A percentile compares a stretch with the other conserved stretches of the same genome.
Conservation (phyloP, 2,888 invertebrate genomes). For the Reticulitermes lucifugus region DNA sequence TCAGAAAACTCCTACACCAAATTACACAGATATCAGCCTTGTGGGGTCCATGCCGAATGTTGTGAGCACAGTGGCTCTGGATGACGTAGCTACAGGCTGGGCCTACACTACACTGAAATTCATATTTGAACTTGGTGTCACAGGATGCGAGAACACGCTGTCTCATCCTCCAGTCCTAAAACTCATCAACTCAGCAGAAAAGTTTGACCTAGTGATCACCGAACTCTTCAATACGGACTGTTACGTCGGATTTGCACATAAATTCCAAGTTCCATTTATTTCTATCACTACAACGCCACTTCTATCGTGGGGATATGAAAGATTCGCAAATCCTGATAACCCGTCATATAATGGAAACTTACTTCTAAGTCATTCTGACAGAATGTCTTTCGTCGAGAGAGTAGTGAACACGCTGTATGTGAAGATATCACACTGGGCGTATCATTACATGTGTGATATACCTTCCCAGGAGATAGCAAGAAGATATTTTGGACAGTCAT, state of each 20-base stretch:
- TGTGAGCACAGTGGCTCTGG: slow-evolving; percentile 31
- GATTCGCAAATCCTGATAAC: slow-evolving; percentile 70
- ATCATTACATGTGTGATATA: slow-evolving; percentile 26
- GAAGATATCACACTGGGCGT: neutral
- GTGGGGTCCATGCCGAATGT: slow-evolving; percentile 21
- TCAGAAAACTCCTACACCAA: slow-evolving; percentile 17
- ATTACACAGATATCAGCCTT: slow-evolving; percentile 44
- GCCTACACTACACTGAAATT: neutral
- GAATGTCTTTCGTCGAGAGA: slow-evolving; percentile 47
- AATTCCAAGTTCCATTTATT: slow-evolving; percentile 69
- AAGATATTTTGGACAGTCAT: slow-evolving; percentile 39
- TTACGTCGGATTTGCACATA: slow-evolving; percentile 73
- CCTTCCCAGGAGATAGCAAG: slow-evolving; percentile 33
- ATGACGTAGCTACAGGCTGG: slow-evolving; percentile 23
- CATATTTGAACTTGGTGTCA: neutral
- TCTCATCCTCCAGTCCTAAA: slow-evolving; percentile 49
- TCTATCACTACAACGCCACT: slow-evolving; percentile 69
- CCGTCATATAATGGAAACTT: slow-evolving; percentile 70
- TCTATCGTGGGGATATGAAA: slow-evolving; percentile 71
- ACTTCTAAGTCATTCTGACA: slow-evolving; percentile 60
- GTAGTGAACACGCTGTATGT: slow-evolving; percentile 34
- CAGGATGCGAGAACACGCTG: slow-evolving; percentile 46
- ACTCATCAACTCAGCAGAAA: slow-evolving; percentile 51
- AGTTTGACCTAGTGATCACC: slow-evolving; percentile 75
- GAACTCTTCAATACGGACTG: slow-evolving; percentile 82